Evolutionary conservation across 2,888 invertebrate species (phyloP), one percentile per base, ranked within the genome.

Genomic region (Tortrix viridana): DNA sequence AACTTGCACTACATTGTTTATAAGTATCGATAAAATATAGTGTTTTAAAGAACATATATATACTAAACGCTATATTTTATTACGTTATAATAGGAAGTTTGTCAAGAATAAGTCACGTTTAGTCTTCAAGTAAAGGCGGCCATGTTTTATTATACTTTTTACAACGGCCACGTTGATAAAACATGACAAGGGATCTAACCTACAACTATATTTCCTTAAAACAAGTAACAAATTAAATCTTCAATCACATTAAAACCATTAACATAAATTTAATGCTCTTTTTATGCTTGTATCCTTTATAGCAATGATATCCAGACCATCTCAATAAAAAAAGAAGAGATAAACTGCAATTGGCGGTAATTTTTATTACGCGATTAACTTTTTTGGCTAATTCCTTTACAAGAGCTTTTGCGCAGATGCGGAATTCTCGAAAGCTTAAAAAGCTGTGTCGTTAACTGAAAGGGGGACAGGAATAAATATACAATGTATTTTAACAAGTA

Each of bases 401-500:
- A 46, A 43, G 41, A 52, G 37, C 48, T 5, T 12, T 32, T 32
- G 32, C 59, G 76, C 82, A 80, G 81, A 79, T 81, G 82, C 38
- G 59, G 74, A 71, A 79, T 80, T 72, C 71, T 73, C 53, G 46
- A 69, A 69, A 68, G 46, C 48, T 50, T 52, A 53, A 62, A 56
- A 62, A 61, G 23, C 53, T 53, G 41, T 53, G 48, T 53, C 46
- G 53, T 53, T 43, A 38, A 49, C 9, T 16, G 3, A 44, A 50
- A 43, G 46, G 53, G 67, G 62, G 63, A 67, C 69, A 69, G 64
- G 57, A 74, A 75, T 73, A 73, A 67, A 61, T 53, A 48, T 66
- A 73, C 73, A 74, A 70, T 74, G 74, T 69, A 73, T 74, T 77
- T 76, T 78, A 74, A 79, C 70, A 74, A 74, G 72, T 71, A 74